Evolutionary conservation across 1,140 invertebrate genomes (phyloP).

Genomic region (Bursaphelenchus mucronatus): DNA sequence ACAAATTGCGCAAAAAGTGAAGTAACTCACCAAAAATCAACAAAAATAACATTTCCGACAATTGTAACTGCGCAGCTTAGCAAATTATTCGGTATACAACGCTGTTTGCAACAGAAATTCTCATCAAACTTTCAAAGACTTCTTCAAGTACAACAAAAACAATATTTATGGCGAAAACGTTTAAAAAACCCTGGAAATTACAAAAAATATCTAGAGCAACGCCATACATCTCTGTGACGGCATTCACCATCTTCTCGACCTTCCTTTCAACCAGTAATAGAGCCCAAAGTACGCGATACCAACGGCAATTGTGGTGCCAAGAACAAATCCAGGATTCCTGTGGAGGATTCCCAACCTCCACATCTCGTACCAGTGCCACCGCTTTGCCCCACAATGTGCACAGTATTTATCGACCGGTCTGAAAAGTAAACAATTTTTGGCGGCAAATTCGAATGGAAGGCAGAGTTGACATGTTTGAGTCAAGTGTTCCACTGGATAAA

Average conservation of each 20-base stretch:
- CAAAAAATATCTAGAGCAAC: no score
- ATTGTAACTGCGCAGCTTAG: no score
- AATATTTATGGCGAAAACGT: no score
- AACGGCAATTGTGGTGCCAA: neutral
- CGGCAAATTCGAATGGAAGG: neutral
- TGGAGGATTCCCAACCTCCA: slow-evolving; percentile 12
- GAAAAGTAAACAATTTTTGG: neutral
- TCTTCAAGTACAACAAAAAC: no score
- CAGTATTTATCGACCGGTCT: slow-evolving; percentile 4
- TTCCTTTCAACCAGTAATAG: slow-evolving; percentile 13
- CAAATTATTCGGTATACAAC: no score
- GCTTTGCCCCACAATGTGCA: neutral
- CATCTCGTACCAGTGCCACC: neutral
- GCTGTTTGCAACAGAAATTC: no score
- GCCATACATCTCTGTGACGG: no score
- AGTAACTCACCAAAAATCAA: no score
- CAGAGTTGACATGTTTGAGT: neutral
- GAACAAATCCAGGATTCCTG: slow-evolving; percentile 1
- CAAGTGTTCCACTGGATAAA: neutral
- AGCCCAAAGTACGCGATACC: neutral
- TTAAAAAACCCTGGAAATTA: no score
- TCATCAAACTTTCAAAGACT: no score
- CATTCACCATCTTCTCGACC: neutral
- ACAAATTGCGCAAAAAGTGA: no score
- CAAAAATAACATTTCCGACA: no score